These are phyloP conservation scores for Gallinago solitaria DNA, from an alignment of 2,797 vertebrate genomes.

Conservation along the genomic window DNA sequence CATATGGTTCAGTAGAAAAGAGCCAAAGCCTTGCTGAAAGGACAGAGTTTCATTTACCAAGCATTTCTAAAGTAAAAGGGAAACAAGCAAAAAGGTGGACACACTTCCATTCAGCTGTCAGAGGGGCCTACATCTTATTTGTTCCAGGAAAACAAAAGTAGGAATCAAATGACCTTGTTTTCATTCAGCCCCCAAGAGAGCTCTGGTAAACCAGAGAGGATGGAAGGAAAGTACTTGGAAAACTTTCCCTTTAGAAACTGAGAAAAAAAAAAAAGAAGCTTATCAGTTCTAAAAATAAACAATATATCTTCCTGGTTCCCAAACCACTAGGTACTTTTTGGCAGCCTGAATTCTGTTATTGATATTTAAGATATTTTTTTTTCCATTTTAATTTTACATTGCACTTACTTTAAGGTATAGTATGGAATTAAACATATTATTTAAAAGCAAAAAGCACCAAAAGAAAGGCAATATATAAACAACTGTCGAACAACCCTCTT, in stretches of 20 bases:
- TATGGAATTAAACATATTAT: neutral
- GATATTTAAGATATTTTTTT: neutral
- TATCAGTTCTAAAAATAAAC: neutral
- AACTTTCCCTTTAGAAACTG: neutral
- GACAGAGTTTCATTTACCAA: neutral
- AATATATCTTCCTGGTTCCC: neutral
- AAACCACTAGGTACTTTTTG: neutral
- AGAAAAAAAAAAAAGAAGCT: neutral
- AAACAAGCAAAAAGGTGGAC: neutral
- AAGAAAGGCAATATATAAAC: neutral
- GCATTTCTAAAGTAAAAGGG: neutral
- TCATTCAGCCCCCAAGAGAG: neutral
- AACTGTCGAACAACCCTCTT: neutral
- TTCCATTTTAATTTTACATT: neutral
- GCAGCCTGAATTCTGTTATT: neutral
- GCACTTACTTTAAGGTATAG: neutral
- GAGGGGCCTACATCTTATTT: neutral
- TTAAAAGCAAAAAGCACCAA: neutral
- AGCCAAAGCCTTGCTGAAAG: neutral
- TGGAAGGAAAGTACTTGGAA: neutral
- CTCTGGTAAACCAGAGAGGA: neutral
- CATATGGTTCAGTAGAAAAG: neutral
- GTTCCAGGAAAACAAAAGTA: neutral
- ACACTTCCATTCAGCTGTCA: neutral
- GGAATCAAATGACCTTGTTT: neutral